Evolutionary conservation across 2,888 invertebrate species (phyloP), one percentile per base, ranked within the genome.

Genomic region (Mimachlamys varia): DNA sequence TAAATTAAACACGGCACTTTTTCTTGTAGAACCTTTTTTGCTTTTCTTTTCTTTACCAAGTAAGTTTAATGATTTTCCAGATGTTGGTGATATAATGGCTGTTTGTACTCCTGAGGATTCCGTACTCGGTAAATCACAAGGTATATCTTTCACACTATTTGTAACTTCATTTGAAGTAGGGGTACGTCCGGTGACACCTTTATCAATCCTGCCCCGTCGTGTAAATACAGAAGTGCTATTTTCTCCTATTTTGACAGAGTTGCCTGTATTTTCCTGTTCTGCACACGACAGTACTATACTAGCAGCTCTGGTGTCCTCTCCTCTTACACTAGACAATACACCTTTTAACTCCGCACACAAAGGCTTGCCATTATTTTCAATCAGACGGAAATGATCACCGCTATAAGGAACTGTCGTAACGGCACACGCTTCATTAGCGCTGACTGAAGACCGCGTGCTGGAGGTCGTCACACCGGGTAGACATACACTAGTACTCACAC

Each of bases 361-460:
- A 33, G 33, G 22, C 76, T 19, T 33, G 76, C 76, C 76, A 76
- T 76, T 76, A 76, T 76, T 76, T 76, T 76, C 76, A 76, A 76
- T 76, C 76, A 76, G 76, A 76, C 76, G 76, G 76, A 33, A 76
- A 76, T 76, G 27, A 76, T 76, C 76, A 76, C 76, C 33, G 76
- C 76, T 76, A 76, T 76, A 33, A 76, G 33, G 33, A 76, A 10
- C 76, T 76, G 76, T 76, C 76, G 76, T 76, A 76, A 76, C 33
- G 76, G 76, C 33, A 76, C 76, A 76, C 76, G 76, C 76, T 76
- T 76, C 76, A 76, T 76, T 76, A 76, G 76, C 76, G 27, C 76
- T 27, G 76, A 12, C 76, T 33, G 7, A 76, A 33, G 76, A 27
- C 76, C 76, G 76, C 76, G 76, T 76, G 76, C 2, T 76, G 58